A percentile compares a stretch with the other conserved stretches of the same genome.
Evolutionary conservation across 30 jellyfish, hydroid and myxozoan species (phyloP).

Genomic region (Nemopilema nomurai): DNA sequence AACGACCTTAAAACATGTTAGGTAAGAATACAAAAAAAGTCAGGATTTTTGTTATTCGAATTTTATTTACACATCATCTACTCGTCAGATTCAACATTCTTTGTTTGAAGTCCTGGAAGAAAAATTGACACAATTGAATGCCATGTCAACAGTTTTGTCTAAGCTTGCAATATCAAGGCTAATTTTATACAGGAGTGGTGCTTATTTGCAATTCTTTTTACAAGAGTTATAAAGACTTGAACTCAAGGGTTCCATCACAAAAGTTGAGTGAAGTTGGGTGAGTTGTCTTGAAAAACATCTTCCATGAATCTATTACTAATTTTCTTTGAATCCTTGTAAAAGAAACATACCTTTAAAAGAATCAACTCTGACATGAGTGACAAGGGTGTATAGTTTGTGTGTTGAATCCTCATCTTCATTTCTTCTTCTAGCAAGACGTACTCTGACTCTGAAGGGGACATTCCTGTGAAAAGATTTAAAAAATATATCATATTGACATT

Average conservation of each 20-base stretch:
- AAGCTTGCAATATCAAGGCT: too few relatives aligned
- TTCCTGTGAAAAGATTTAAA: constrained; percentile 36
- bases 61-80: constrained; percentile 50
- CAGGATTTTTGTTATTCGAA: neutral
- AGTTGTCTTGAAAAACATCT: neutral
- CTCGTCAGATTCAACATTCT: constrained; percentile 90
- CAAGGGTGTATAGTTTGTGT: constrained; percentile 93
- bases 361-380: constrained; percentile 86
- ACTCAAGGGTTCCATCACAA: too few relatives aligned
- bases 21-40: constrained; percentile 4
- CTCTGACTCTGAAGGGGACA: constrained; percentile 95
- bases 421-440: constrained; percentile 87
- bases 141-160: neutral
- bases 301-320: neutral
- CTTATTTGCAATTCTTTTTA: too few relatives aligned
- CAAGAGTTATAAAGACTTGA: too few relatives aligned
- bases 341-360: constrained; percentile 81
- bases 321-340: neutral
- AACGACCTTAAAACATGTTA: neutral
- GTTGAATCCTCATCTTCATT: constrained; percentile 98
- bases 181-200: too few relatives aligned
- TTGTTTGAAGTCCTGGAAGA: constrained; percentile 80
- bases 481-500: too few relatives aligned
- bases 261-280: neutral
- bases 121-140: neutral